Base-by-base conservation (phyloP, 2,113 vertebrate species). In the Lepus americanus region DNA sequence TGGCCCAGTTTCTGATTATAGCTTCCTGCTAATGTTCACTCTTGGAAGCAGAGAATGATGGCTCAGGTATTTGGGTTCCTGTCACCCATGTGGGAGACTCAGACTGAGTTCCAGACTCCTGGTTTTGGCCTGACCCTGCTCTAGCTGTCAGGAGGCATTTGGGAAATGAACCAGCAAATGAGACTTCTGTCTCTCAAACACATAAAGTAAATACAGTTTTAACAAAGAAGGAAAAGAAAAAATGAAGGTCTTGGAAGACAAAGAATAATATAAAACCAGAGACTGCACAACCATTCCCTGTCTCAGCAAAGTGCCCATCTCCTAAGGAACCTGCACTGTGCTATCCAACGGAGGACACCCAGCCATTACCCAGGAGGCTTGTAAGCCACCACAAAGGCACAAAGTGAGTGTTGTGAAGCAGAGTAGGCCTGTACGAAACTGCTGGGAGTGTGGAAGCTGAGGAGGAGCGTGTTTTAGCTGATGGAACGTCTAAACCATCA, bases 241-340 rank as follows among this genome's bases (percentile, higher is more conserved):
- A 36, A 19, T 64, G n/a, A 73, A 51, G 29, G 11, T 90, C 27
- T 36, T 86, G 1, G 9, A 33, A 73, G 59, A 66, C 67, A 64
- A 72, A 63, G 51, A 51, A 14, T 59, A 0, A 7, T 13, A 39
- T 16, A 70, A 87, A 80, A 63, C 51, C 4, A 64, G 29, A 66
- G 27, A 16, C 14, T n/a, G 6, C 12, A 59, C 4, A 31, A 0
- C 6, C 17, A 20, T 13, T 66, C 31, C 36, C 0, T 16, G 0
- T 16, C 31, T 87, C 61, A 69, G 17, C 19, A 59, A 67, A 61
- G 67, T 61, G 36, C 20, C 59, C 31, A 13, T 0, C 3, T 29
- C 9, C 31, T n/a, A 33, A 49, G 22, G 72, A 69, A 29, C 27
- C 33, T 4, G 3, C 33, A 11, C 22, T 7, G 8, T 25, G 29